Base-by-base conservation (phyloP, 2,888 invertebrate genomes). In the Cistogaster globosa region DNA sequence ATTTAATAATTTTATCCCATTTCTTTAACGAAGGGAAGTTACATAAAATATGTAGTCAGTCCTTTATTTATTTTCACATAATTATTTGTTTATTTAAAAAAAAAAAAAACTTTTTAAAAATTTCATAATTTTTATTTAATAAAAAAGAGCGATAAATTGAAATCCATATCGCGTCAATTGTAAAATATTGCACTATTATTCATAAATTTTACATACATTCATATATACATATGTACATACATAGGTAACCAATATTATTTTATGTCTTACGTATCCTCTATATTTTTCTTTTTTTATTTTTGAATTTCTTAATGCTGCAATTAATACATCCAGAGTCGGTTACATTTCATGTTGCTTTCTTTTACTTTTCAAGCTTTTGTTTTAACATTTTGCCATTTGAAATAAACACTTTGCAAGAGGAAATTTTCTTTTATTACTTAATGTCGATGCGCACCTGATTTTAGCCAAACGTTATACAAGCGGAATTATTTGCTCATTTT, bases 401-500 rank as follows among this genome's bases (percentile, higher is more conserved):
- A 14, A 20, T 26, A 16, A 8, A 22, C 36, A 0, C 55, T 67
- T 18, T 36, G 18, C 16, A 26, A 45, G 42, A 45, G 53, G 53
- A 45, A 20, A 42, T 38, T 68, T 68, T 67, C 36, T 67, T 51
- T 67, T 38, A 26, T 68, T 53, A 26, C 51, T 53, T 18, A 38
- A 18, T 14, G 20, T n/a, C n/a, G 63, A 53, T 63, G 6, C 78
- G 62, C 69, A 45, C 69, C 78, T 78, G 78, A 55, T 55, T 67
- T 53, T 36, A 63, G 55, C 63, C 26, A 26, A 26, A 2, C 69
- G 45, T 78, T 78, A 78, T 78, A 78, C 78, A 78, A 78, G 78
- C 78, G 78, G 78, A 78, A 78, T 78, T 62, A 63, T 69, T 71
- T 71, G 77, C 69, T 68, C 60, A 60, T 16, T 58, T 45, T 65